Evolutionary conservation across 64 coral and sea anemone genomes (phyloP), one percentile per base, ranked within the genome.

Genomic region (Montipora sp.): DNA sequence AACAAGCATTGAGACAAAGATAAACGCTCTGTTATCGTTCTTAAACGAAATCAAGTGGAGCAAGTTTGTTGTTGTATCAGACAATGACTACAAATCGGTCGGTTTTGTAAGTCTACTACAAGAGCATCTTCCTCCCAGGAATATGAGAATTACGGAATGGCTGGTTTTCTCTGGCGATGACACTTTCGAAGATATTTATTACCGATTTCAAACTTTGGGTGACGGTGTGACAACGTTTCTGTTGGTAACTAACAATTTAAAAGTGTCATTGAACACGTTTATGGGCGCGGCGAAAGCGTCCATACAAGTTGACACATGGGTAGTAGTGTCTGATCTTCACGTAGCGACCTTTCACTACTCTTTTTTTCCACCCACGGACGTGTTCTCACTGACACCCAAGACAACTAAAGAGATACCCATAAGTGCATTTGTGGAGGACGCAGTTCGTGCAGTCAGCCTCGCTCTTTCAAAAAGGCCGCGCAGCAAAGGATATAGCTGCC

Each of bases 1-100:
- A 22, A 71, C 82, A 21, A 85, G 65, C 46, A 5, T 8, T 3
- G 14, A 71, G 46, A 85, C 82, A 1, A 67, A 72, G 82, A 67
- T 69, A 21, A 71, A n/a, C 18, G 82, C 82, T 16, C 69, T 94
- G 0, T 47, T 83, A 5, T n/a, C 59, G 9, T 75, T 94, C 19
- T 68, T 90, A 5, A 19, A 90, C 2, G 50, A 43, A 11, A 58
- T 94, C 1, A 78, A 20, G 8, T 84, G 87, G 93, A 65, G n/a
- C 15, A 94, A 94, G 47, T 90, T 94, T 51, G 47, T 83, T 48
- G 88, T 71, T 21, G 22, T 94, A 18, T 12, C 89, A 7, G 93
- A 90, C 47, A 77, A 66, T 83, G 71, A 84, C 6, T 83, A 83
- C n/a, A 45, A 78, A 11, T 47, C 83, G 16, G 73, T 74, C 19